phyloP scores from a whole-genome alignment of 2,113 vertebrate species.

The Salvelinus sp. region DNA sequence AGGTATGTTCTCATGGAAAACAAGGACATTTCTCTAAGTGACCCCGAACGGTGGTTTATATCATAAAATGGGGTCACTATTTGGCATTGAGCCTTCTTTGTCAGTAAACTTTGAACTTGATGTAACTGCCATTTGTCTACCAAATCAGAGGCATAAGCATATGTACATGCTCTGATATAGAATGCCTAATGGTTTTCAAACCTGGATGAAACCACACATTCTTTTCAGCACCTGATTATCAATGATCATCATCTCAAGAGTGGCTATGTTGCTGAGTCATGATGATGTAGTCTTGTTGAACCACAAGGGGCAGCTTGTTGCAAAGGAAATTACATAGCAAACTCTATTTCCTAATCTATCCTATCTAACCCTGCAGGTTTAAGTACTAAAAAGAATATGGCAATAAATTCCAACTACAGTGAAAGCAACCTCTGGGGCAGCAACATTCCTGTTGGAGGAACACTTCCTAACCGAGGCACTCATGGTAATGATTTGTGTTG shows the following conservation, averaged over 20 bases:
- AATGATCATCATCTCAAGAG: not conserved
- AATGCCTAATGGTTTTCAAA: too few species aligned
- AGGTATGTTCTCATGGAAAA: too few species aligned
- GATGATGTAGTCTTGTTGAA: not conserved
- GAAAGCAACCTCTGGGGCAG: slow-evolving; percentile 79
- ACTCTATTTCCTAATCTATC: not conserved
- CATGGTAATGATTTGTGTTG: slow-evolving; percentile 72
- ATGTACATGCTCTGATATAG: too few species aligned
- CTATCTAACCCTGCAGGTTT: slow-evolving; percentile 74
- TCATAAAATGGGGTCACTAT: not conserved
- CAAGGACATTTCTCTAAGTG: too few species aligned
- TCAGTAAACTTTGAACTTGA: not conserved
- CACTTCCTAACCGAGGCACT: slow-evolving; percentile 76
- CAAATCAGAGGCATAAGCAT: not conserved
- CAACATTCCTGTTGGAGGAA: slow-evolving; percentile 79
- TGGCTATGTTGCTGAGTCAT: not conserved
- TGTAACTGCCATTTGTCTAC: not conserved
- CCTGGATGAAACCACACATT: too few species aligned
- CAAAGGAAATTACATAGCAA: too few species aligned
- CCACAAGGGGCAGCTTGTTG: too few species aligned
- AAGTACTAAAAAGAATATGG: slow-evolving; percentile 79
- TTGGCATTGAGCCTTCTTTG: too few species aligned
- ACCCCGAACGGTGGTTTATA: too few species aligned
- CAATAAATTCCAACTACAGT: slow-evolving; percentile 71
- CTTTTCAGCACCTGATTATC: too few species aligned